These are phyloP conservation scores for Chromoteleia sp. DNA, from an alignment of 2,888 invertebrate genomes.

Conservation along the genomic window DNA sequence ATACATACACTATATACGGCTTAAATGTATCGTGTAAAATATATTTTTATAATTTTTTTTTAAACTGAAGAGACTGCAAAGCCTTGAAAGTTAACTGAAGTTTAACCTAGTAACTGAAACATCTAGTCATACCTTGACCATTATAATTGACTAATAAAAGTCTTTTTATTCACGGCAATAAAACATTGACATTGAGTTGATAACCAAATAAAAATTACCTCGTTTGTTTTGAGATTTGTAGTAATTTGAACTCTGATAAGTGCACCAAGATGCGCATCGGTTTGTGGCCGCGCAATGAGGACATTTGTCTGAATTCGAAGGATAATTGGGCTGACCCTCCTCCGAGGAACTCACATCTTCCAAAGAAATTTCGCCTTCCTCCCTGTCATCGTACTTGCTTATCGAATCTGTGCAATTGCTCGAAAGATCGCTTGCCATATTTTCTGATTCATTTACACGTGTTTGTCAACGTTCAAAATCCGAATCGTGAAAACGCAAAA, in stretches of 20 bases:
- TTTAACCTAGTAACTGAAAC: too few species aligned
- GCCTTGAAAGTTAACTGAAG: too few species aligned
- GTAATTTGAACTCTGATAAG: not conserved
- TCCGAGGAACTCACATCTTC: conserved; percentile 84
- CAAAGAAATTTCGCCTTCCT: conserved; percentile 83
- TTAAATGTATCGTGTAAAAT: too few species aligned
- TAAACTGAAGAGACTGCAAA: too few species aligned
- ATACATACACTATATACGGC: too few species aligned
- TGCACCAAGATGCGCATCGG: conserved; percentile 77
- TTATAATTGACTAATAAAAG: too few species aligned
- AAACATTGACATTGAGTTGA: too few species aligned
- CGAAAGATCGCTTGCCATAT: conserved; percentile 82
- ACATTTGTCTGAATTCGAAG: conserved; percentile 61
- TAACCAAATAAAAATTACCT: conserved; percentile 34
- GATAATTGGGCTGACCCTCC: conserved; percentile 76
- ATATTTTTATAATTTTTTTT: too few species aligned
- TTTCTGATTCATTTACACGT: conserved; percentile 16
- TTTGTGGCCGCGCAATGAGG: conserved; percentile 74
- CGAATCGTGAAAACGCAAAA: not conserved
- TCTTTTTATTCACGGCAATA: too few species aligned
- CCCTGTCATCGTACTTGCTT: conserved; percentile 79
- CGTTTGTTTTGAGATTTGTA: conserved; percentile 15
- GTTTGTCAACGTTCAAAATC: not conserved
- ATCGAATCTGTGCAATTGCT: conserved; percentile 80
- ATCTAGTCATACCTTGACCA: too few species aligned